Percentiles rank a stretch among this genome's conserved stretches.
phyloP scores from a whole-genome alignment of 1,140 invertebrate species.

The Trachymyrmex cornetzi region DNA sequence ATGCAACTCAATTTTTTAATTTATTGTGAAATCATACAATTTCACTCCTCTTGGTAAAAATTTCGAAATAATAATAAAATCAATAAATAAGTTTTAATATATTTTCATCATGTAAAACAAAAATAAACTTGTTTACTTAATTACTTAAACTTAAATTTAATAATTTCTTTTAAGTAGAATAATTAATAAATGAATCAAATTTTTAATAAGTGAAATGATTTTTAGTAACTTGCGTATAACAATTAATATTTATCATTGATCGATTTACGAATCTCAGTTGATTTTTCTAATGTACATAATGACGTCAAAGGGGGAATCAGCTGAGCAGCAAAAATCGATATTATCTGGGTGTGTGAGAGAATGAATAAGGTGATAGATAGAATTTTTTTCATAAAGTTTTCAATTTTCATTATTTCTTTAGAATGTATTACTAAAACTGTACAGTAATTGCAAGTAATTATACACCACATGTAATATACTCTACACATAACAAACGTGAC shows the following conservation, averaged over 20 bases:
- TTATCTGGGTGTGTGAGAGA: neutral
- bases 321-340: neutral
- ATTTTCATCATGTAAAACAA: neutral
- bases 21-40: neutral
- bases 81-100: neutral
- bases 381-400: neutral
- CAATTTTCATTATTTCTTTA: neutral
- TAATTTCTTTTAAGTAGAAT: neutral
- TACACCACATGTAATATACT: no score
- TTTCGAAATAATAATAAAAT: neutral
- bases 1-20: neutral
- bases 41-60: neutral
- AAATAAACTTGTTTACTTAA: neutral
- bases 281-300: neutral
- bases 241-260: neutral
- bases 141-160: neutral
- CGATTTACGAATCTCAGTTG: neutral
- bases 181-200: constrained; percentile 2
- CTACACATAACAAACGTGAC: no score
- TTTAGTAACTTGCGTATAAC: neutral
- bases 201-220: neutral
- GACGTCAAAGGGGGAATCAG: neutral
- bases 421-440: neutral
- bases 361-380: neutral
- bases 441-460: neutral